Percentiles rank a stretch among this genome's conserved stretches.
Evolutionary conservation across 2,888 invertebrate genomes (phyloP).

Genomic region (Drosophila emarginata): DNA sequence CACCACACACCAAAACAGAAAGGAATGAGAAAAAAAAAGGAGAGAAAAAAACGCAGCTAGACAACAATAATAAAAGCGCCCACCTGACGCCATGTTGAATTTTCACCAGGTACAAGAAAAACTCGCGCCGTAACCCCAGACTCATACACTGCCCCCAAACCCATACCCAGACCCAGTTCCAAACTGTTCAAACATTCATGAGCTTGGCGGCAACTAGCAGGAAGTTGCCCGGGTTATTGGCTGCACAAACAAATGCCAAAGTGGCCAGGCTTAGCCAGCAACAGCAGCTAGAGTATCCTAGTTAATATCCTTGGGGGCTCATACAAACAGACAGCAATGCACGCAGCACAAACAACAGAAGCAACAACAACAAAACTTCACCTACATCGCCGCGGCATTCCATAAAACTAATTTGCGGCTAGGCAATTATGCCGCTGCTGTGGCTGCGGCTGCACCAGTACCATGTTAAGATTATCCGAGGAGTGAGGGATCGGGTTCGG

Average conservation of each 20-base stretch:
- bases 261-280: slow-evolving; percentile 30
- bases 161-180: background rate
- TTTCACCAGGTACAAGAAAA: slow-evolving; percentile 48
- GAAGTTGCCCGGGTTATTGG: slow-evolving; percentile 45
- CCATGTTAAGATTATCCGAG: background rate
- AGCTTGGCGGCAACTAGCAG: slow-evolving; percentile 38
- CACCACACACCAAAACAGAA: slow-evolving; percentile 15
- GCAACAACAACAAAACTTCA: slow-evolving; percentile 1
- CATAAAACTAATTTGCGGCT: slow-evolving; percentile 79
- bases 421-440: slow-evolving; percentile 66
- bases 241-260: slow-evolving; percentile 44
- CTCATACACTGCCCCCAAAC: background rate
- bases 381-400: slow-evolving; percentile 39
- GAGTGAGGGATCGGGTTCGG: background rate
- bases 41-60: slow-evolving; percentile 63
- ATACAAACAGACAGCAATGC: slow-evolving; percentile 28
- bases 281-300: slow-evolving; percentile 35
- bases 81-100: slow-evolving; percentile 64
- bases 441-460: background rate
- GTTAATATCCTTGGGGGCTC: slow-evolving; percentile 54
- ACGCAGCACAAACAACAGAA: slow-evolving; percentile 18
- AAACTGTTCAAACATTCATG: slow-evolving; percentile 71
- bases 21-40: background rate
- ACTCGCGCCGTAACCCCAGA: slow-evolving; percentile 40
- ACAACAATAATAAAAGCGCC: slow-evolving; percentile 58